A percentile compares a stretch with the other conserved stretches of the same genome.
Conservation (phyloP, 2,113 vertebrate genomes). For the Heterotilapia buettikoferi region DNA sequence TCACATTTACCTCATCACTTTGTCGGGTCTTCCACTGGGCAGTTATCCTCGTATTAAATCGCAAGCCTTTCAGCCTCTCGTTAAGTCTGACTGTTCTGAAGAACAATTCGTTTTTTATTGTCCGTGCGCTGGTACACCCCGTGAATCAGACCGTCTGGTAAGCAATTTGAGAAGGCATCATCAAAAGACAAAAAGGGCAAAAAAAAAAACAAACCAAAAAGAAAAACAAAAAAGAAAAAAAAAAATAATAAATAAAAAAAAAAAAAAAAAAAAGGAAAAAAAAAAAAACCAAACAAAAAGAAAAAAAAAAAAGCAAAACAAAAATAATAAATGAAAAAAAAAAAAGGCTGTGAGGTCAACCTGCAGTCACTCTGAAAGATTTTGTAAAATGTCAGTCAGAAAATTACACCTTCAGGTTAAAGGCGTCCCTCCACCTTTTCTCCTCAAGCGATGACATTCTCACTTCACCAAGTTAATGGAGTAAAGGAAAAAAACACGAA, state of each 20-base stretch:
- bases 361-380: not conserved
- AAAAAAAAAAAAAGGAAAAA: no score
- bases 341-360: not conserved
- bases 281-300: no score
- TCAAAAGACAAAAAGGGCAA: not conserved
- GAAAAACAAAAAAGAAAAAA: no score
- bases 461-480: conserved; percentile 12
- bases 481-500: not conserved
- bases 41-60: not conserved
- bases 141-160: not conserved
- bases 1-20: not conserved
- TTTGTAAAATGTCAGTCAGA: conserved; percentile 3
- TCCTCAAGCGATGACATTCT: not conserved
- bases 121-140: not conserved
- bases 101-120: not conserved
- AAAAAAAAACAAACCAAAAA: no score
- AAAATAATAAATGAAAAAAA: no score
- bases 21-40: not conserved
- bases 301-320: no score
- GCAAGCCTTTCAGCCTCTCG: not conserved
- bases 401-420: not conserved
- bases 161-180: not conserved
- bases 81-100: not conserved
- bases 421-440: not conserved
- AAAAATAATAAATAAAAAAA: no score